A percentile compares a stretch with the other conserved stretches of the same genome.
Evolutionary conservation across 2,113 vertebrate genomes (phyloP).

Genomic region (Cathartes aura): DNA sequence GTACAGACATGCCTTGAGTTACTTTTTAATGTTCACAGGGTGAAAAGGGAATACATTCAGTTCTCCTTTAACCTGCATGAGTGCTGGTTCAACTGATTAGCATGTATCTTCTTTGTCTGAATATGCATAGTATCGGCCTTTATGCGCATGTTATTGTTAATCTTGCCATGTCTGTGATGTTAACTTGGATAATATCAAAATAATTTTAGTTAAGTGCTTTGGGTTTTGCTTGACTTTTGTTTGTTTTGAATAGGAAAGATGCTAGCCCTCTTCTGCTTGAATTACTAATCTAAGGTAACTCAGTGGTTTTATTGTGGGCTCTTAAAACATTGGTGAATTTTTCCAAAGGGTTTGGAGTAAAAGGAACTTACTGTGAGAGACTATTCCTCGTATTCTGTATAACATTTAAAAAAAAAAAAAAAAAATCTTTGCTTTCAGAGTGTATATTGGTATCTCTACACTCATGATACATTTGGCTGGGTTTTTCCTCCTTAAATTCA

Average conservation of each 20-base stretch:
- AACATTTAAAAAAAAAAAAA: background rate
- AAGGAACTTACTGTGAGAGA: background rate
- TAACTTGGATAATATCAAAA: constrained; percentile 20
- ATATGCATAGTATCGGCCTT: background rate
- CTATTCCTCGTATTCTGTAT: background rate
- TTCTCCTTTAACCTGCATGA: background rate
- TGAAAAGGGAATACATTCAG: background rate
- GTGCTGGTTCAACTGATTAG: background rate
- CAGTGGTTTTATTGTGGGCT: background rate
- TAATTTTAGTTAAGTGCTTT: constrained; percentile 26
- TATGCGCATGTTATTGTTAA: background rate
- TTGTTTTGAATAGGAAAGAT: background rate
- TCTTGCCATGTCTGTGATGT: background rate
- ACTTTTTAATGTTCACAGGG: background rate
- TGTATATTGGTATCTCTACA: background rate
- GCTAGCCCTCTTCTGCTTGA: background rate
- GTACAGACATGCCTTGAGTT: background rate
- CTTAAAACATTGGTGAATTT: background rate
- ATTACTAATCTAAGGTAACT: background rate
- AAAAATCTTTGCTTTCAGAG: background rate
- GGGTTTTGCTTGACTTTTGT: background rate
- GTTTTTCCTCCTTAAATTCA: background rate
- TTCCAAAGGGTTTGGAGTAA: background rate
- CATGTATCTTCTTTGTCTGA: background rate
- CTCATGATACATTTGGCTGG: background rate